Percentiles rank a stretch among this genome's conserved stretches.
Conservation (phyloP, 2,113 vertebrate genomes). For the Lepus europaeus region DNA sequence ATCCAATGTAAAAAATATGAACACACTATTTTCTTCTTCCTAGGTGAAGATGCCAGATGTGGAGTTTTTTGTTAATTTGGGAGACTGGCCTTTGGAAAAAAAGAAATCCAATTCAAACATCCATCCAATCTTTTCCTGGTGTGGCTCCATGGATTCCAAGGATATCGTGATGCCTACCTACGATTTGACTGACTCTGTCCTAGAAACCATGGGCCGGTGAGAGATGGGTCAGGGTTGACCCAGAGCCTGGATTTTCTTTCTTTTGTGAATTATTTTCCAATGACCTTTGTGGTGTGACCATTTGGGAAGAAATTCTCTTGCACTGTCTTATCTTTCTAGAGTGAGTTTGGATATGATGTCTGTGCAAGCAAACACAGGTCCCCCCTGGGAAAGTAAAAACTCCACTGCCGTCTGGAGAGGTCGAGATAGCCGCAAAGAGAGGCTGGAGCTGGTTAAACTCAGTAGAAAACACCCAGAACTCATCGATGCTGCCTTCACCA, state of each 20-base stretch:
- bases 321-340: slow-evolving; percentile 86
- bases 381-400: slow-evolving; percentile 94
- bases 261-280: slow-evolving; percentile 40
- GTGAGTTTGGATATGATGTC: slow-evolving; percentile 99
- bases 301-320: slow-evolving; percentile 53
- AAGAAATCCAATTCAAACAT: slow-evolving; percentile 89
- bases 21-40: slow-evolving; percentile 51
- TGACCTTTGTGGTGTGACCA: not conserved
- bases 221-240: slow-evolving; percentile 22
- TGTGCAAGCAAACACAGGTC: slow-evolving; percentile 97
- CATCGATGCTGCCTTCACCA: slow-evolving; percentile 98
- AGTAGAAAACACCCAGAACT: slow-evolving; percentile 92
- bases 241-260: slow-evolving; percentile 9
- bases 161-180: slow-evolving; percentile 99
- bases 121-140: slow-evolving; percentile 98
- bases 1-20: not conserved
- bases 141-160: slow-evolving; percentile 95
- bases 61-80: slow-evolving; percentile 98
- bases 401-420: slow-evolving; percentile 96
- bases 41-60: slow-evolving; percentile 96
- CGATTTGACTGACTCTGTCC: slow-evolving; percentile 96
- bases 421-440: slow-evolving; percentile 96
- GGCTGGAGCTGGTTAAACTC: slow-evolving; percentile 96
- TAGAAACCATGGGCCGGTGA: slow-evolving; percentile 99
- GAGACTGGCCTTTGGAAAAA: slow-evolving; percentile 99